Evolutionary conservation across 2,113 vertebrate genomes (phyloP), one percentile per base, ranked within the genome.

Genomic region (Solea senegalensis): DNA sequence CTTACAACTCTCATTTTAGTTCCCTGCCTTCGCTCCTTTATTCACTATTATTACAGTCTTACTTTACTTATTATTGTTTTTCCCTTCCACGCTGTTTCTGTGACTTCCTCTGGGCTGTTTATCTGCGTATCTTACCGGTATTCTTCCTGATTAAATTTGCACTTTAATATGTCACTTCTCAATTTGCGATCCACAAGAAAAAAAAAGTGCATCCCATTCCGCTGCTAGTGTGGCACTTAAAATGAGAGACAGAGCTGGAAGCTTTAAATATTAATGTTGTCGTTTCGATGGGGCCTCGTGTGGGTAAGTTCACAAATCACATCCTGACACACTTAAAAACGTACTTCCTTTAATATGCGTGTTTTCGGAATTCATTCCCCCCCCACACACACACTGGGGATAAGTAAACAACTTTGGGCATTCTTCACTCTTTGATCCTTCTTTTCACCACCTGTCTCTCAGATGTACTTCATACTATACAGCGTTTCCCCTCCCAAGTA

Each of bases 391-490:
- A 55, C 61, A 71, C 70, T 12, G 48, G 72, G 66, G 77, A 85
- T 83, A 73, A 71, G 53, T 71, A 69, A 85, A 82, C 73, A 86
- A 69, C 67, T 82, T 67, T 74, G 39, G 60, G 73, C 57, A 40
- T 68, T 45, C 45, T 67, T 77, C 83, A n/a, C 58, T 58, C 65
- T 83, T 77, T 81, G 81, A 87, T 87, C 26, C 9, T 0, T 60
- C 49, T 51, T 69, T 73, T 69, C 72, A 69, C 84, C 83, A 85
- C 86, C 84, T 85, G 83, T 76, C 75, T 82, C 81, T 86, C 50
- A 75, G 75, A 80, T 74, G 72, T 65, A 60, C 72, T 75, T 80
- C 54, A 76, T 49, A 48, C 63, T n/a, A 69, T 34, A 34, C 28
- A 34, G 61, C 65, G 10, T 66, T 60, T 64, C 70, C 85, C 75